Conservation (phyloP, 2,113 vertebrate genomes). For the Pyrgilauda ruficollis region DNA sequence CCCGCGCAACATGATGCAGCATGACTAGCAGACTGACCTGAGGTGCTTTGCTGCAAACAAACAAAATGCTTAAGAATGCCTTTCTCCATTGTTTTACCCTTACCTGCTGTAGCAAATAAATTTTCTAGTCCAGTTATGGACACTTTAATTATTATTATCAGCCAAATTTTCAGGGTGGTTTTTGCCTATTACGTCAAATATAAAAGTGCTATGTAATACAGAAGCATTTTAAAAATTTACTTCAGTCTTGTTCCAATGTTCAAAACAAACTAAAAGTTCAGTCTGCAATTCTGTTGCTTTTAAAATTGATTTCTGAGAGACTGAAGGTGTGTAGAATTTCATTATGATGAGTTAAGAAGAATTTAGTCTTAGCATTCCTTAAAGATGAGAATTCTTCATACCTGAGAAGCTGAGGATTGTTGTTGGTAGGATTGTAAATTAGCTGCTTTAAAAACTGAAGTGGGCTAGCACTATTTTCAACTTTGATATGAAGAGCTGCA, state of each 20-base stretch:
- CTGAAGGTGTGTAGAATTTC: neutral
- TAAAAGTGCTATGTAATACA: neutral
- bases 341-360: neutral
- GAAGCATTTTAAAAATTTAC: neutral
- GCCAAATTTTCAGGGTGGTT: rapidly evolving
- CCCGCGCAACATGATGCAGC: rapidly evolving
- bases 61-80: neutral
- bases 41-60: neutral
- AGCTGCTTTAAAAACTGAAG: neutral
- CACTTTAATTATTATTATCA: neutral
- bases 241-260: neutral
- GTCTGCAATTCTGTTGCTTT: neutral
- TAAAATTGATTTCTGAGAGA: neutral
- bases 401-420: neutral
- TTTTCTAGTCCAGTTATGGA: neutral
- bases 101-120: neutral
- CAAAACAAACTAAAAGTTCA: neutral
- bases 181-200: neutral
- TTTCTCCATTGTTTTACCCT: neutral
- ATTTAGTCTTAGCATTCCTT: neutral
- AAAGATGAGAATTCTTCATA: neutral
- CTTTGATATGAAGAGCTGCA: neutral
- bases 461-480: neutral
- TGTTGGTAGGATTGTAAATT: neutral
- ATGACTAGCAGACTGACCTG: neutral